Conservation (phyloP, 2,113 vertebrate species). For the Pipra filicauda region DNA sequence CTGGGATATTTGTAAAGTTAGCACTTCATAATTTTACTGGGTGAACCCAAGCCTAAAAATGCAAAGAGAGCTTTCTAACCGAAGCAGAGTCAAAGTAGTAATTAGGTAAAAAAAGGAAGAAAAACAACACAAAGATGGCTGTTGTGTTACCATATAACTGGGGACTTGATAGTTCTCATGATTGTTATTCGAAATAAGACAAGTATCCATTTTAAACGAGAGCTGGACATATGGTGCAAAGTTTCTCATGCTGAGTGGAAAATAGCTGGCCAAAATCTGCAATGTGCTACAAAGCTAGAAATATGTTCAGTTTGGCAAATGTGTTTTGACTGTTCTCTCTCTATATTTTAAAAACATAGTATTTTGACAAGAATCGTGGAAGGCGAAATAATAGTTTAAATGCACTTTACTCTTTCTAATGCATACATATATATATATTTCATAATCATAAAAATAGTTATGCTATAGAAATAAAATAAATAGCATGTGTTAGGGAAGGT, state of each 20-base stretch:
- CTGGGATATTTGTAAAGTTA: background rate
- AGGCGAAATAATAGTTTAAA: background rate
- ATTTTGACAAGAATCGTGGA: background rate
- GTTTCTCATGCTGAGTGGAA: background rate
- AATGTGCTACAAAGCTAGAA: background rate
- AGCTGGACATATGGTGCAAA: slow-evolving; percentile 12
- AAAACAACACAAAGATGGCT: background rate
- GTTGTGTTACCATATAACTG: background rate
- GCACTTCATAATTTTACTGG: background rate
- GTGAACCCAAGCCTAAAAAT: background rate
- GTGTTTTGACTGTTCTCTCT: background rate
- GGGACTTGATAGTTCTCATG: background rate
- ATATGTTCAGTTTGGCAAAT: background rate
- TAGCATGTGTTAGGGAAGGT: background rate
- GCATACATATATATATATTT: background rate
- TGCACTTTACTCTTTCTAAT: background rate
- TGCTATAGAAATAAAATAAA: background rate
- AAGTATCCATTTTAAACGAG: background rate
- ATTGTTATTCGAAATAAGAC: background rate
- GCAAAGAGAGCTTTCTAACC: background rate
- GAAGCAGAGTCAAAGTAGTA: background rate
- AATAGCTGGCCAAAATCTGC: background rate
- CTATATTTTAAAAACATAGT: background rate
- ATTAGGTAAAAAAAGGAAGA: fast-evolving
- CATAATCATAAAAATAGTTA: background rate